Evolutionary conservation across 1,140 invertebrate species (phyloP).

Genomic region (Polypedilum vanderplanki): DNA sequence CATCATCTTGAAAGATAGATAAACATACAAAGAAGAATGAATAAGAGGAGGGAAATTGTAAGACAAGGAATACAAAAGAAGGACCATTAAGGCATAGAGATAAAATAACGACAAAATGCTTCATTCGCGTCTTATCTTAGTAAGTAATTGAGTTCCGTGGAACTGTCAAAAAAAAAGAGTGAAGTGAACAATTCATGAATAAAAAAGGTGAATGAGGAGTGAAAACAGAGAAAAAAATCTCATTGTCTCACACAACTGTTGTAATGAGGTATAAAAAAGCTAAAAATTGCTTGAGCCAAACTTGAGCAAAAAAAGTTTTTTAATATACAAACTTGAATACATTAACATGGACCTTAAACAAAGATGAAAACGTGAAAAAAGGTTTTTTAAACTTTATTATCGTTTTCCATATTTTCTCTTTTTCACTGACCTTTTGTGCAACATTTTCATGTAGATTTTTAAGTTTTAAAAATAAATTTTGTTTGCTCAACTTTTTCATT

Average conservation of each 20-base stretch:
- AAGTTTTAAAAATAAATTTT: no score
- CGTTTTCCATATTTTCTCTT: no score
- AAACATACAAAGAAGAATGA: no score
- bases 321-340: background rate
- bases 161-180: conserved; percentile 8
- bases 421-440: no score
- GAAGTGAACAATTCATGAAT: background rate
- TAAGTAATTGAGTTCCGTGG: background rate
- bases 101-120: background rate
- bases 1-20: no score
- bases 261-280: conserved; percentile 12
- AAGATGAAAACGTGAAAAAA: background rate
- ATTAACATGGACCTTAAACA: conserved; percentile 12
- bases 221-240: background rate
- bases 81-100: background rate
- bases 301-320: background rate
- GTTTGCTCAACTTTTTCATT: no score
- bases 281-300: background rate
- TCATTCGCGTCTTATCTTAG: background rate
- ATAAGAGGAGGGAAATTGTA: no score
- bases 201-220: background rate
- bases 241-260: background rate
- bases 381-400: no score
- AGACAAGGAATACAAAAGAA: background rate
- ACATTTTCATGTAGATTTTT: no score